Evolutionary conservation across 2,888 invertebrate genomes (phyloP).

Genomic region (Crossocerus cetratus): DNA sequence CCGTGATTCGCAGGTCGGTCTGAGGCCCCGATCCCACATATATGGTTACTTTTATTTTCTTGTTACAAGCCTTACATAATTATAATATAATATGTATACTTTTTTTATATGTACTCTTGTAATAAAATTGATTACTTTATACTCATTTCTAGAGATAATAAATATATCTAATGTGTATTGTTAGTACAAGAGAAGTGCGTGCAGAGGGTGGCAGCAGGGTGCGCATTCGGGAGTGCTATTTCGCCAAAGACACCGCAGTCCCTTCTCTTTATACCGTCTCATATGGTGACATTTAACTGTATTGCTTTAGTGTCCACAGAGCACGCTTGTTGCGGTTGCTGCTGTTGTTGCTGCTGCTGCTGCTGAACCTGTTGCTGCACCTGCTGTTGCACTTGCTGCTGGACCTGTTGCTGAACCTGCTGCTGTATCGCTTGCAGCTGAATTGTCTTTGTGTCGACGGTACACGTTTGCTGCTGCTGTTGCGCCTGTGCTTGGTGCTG

Average conservation of each 20-base stretch:
- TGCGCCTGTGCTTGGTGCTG: slow-evolving; percentile 75
- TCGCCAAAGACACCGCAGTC: slow-evolving; percentile 68
- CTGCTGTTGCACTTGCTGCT: slow-evolving; percentile 68
- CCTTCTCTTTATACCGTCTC: slow-evolving; percentile 71
- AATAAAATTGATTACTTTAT: slow-evolving; percentile 75
- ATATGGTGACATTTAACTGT: slow-evolving; percentile 77
- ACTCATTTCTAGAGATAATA: slow-evolving; percentile 75
- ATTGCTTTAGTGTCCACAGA: slow-evolving; percentile 76
- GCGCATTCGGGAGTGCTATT: slow-evolving; percentile 72
- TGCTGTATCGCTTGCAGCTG: slow-evolving; percentile 70
- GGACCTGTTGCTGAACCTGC: slow-evolving; percentile 72
- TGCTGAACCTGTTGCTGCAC: slow-evolving; percentile 69
- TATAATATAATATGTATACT: slow-evolving; percentile 76
- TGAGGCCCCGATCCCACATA: slow-evolving; percentile 6
- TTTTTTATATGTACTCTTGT: slow-evolving; percentile 76
- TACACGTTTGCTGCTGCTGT: slow-evolving; percentile 72
- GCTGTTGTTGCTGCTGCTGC: slow-evolving; percentile 70
- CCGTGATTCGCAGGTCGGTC: slow-evolving; percentile 2
- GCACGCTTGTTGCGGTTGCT: slow-evolving; percentile 72
- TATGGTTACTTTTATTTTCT: slow-evolving; percentile 76
- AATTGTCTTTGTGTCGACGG: slow-evolving; percentile 68
- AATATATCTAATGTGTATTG: slow-evolving; percentile 76
- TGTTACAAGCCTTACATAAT: slow-evolving; percentile 77
- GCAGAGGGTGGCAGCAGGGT: slow-evolving; percentile 76
- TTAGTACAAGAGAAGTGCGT: slow-evolving; percentile 77